Conservation (phyloP, 2,888 invertebrate species). For the Mongoloraphidia duomilia region DNA sequence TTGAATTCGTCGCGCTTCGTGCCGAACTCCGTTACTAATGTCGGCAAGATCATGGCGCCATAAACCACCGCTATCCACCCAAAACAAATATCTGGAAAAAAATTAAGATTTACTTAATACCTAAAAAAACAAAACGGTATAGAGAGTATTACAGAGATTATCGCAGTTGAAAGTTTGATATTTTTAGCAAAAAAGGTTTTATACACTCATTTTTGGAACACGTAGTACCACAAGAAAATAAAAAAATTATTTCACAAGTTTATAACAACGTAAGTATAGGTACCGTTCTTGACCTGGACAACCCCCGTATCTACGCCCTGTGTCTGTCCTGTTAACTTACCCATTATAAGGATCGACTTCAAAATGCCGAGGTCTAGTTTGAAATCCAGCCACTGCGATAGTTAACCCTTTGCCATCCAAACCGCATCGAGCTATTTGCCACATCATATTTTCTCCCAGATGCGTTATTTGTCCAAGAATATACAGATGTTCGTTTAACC, state of each 20-base stretch:
- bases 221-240: no score
- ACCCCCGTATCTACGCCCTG: no score
- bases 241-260: no score
- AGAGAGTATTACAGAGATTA: no score
- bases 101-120: not conserved
- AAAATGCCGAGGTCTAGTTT: conserved; percentile 58
- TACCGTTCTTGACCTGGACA: no score
- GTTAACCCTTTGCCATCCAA: conserved; percentile 57
- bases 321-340: conserved; percentile 32
- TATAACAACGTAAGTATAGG: no score
- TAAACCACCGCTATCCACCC: conserved; percentile 53
- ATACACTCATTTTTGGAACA: no score
- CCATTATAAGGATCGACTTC: conserved; percentile 90
- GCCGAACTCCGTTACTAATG: conserved; percentile 58
- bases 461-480: conserved; percentile 59
- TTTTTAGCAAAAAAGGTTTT: no score
- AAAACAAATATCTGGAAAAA: conserved; percentile 58
- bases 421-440: conserved; percentile 64
- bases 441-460: conserved; percentile 32
- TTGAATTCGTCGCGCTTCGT: conserved; percentile 48
- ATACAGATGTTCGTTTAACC: conserved; percentile 76
- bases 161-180: no score
- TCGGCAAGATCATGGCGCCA: conserved; percentile 64
- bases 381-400: conserved; percentile 55
- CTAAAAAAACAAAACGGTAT: not conserved